Evolutionary conservation across 2,888 invertebrate genomes (phyloP), one percentile per base, ranked within the genome.

Genomic region (Molorchus minor): DNA sequence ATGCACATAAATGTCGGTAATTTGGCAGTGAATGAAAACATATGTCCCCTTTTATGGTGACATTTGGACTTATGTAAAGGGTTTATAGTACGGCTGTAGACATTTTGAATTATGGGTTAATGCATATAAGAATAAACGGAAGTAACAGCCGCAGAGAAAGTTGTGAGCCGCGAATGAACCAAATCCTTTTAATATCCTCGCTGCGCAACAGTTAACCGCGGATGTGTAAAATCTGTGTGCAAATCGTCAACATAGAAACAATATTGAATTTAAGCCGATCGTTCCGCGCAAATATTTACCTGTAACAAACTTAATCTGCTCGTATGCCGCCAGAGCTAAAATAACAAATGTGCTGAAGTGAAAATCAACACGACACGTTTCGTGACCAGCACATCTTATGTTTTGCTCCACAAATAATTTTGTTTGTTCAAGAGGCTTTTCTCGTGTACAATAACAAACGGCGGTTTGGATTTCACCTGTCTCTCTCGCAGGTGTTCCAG

Each of bases 401-500:
- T 67, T 68, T 69, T 62, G 60, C 67, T 67, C 64, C 62, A 63
- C 66, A 65, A 69, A 67, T 66, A 65, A 67, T 62, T 58, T 58
- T 40, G 52, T 52, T 52, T 52, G 41, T 52, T 41, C 41, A 52
- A 52, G 52, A 19, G 41, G 25, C 17, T 52, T 52, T 52, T 52
- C 41, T 29, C 41, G 40, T 40, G 52, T 52, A 52, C 15, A 52
- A 54, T 54, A 45, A 44, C 20, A 41, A 46, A 47, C 55, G 45
- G 15, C 45, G 56, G 43, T 51, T 57, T 52, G 40, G 40, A 54
- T 55, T 58, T 61, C 66, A 68, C 68, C 68, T 64, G 68, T 64
- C 62, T 51, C 56, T 47, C 44, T 62, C 41, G 62, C 68, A 68
- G 68, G 68, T 68, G 67, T 61, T 54, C 58, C 44, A 56, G 53